phyloP scores from a whole-genome alignment of 2,113 vertebrate genomes.

The Rynchops niger region DNA sequence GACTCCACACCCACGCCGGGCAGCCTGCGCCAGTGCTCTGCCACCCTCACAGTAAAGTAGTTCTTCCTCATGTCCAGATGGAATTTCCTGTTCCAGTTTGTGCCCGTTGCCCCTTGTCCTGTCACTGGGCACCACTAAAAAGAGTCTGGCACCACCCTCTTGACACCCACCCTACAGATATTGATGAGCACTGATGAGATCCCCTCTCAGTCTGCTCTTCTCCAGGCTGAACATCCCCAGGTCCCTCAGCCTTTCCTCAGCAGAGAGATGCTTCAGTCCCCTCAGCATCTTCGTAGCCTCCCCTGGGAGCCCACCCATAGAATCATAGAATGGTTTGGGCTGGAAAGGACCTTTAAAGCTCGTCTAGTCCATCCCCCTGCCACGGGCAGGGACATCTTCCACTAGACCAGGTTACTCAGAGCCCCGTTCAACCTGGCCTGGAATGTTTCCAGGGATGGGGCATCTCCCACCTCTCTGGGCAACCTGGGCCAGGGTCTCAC shows the following conservation, averaged over 20 bases:
- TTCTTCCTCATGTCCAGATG: not conserved
- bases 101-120: not conserved
- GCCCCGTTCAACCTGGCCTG: not conserved
- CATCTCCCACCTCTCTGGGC: not conserved
- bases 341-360: not conserved
- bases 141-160: not conserved
- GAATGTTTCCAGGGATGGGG: not conserved
- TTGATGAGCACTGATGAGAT: too few species aligned
- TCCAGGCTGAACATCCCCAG: not conserved
- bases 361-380: too few species aligned
- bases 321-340: not conserved
- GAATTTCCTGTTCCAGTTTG: not conserved
- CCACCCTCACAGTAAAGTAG: not conserved
- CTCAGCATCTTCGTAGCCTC: not conserved
- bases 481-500: not conserved
- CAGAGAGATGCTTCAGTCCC: not conserved
- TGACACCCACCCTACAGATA: too few species aligned
- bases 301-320: not conserved
- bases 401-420: not conserved
- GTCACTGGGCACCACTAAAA: not conserved
- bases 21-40: not conserved
- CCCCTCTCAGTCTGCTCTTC: not conserved
- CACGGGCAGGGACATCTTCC: not conserved
- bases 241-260: not conserved
- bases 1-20: not conserved